These are phyloP conservation scores for Drosophila pullipes DNA, from an alignment of 2,888 invertebrate genomes.

Conservation along the genomic window DNA sequence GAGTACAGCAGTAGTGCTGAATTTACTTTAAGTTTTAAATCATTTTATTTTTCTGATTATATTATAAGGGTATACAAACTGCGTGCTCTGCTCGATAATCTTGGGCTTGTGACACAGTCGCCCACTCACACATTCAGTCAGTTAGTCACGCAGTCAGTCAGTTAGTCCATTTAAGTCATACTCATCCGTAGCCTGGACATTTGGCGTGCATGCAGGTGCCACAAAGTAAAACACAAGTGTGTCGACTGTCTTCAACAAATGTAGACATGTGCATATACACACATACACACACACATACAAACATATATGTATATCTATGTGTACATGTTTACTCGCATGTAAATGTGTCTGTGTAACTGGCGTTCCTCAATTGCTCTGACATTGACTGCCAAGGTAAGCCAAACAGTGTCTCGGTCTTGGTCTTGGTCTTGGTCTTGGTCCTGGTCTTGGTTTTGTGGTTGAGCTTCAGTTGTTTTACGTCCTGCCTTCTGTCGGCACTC, in stretches of 20 bases:
- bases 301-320: background rate
- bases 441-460: slow-evolving; percentile 28
- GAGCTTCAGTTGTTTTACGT: slow-evolving; percentile 19
- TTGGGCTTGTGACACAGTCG: background rate
- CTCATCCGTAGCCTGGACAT: slow-evolving; percentile 20
- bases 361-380: slow-evolving; percentile 72
- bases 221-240: slow-evolving; percentile 47
- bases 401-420: slow-evolving; percentile 49
- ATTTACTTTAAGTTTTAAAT: background rate
- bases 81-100: background rate
- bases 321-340: slow-evolving; percentile 8
- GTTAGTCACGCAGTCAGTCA: slow-evolving; percentile 10
- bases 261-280: slow-evolving; percentile 10
- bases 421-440: slow-evolving; percentile 22
- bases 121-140: background rate
- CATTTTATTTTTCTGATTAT: background rate
- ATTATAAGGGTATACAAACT: slow-evolving; percentile 9
- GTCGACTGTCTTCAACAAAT: slow-evolving; percentile 27
- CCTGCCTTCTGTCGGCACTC: background rate
- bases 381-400: slow-evolving; percentile 73
- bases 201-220: slow-evolving; percentile 18
- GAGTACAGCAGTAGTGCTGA: background rate
- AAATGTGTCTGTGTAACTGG: slow-evolving; percentile 28
- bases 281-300: background rate
- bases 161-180: slow-evolving; percentile 35